Conservation (phyloP, 2,113 vertebrate genomes). For the Todiramphus saurophagus region DNA sequence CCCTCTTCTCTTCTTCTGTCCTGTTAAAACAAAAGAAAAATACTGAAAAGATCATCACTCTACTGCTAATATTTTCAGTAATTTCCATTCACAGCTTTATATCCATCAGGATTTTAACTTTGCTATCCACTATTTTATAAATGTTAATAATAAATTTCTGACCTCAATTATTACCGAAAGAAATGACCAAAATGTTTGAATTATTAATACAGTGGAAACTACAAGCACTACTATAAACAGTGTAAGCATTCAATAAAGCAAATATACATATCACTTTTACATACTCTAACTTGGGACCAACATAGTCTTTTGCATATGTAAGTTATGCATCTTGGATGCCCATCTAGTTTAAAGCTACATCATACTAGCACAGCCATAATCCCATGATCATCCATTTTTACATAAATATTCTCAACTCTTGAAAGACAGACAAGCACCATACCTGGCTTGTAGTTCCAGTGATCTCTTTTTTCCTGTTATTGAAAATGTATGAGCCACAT, state of each 20-base stretch:
- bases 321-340: neutral
- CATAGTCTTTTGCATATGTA: neutral
- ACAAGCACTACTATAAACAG: neutral
- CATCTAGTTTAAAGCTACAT: neutral
- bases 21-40: slow-evolving; percentile 74
- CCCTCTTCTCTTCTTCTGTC: slow-evolving; percentile 93
- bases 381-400: neutral
- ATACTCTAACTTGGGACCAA: neutral
- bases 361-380: neutral
- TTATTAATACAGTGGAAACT: neutral
- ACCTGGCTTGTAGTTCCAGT: slow-evolving; percentile 93
- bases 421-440: neutral
- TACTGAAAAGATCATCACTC: neutral
- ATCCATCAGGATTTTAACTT: neutral
- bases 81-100: neutral
- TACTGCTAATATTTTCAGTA: neutral
- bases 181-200: neutral
- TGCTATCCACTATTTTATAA: neutral
- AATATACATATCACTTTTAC: neutral
- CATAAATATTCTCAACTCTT: neutral
- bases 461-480: slow-evolving; percentile 89
- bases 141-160: neutral
- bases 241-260: neutral
- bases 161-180: neutral
- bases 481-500: slow-evolving; percentile 84